Conservation (phyloP, 2,797 vertebrate genomes). For the Clamator glandarius region DNA sequence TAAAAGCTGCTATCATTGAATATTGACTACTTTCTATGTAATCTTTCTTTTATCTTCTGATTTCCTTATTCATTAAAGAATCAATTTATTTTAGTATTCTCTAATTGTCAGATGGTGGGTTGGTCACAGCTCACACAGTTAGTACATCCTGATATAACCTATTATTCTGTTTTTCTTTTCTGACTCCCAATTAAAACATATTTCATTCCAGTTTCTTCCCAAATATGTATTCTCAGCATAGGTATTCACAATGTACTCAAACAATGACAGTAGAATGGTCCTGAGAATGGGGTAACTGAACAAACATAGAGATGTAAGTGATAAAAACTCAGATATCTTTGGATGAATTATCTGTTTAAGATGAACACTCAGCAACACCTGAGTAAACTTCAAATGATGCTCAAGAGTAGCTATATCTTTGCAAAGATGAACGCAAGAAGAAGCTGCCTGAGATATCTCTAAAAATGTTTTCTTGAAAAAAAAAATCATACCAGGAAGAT, state of each 20-base stretch:
- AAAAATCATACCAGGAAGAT: neutral
- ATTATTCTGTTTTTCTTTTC: neutral
- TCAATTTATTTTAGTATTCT: neutral
- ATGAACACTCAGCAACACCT: neutral
- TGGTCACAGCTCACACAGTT: neutral
- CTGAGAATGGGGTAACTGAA: neutral
- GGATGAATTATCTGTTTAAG: neutral
- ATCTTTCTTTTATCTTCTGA: neutral
- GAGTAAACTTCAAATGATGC: neutral
- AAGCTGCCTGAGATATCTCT: neutral
- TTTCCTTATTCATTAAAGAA: neutral
- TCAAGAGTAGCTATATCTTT: neutral
- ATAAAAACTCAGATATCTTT: neutral
- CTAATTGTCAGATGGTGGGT: neutral
- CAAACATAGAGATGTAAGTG: neutral
- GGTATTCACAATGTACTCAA: neutral
- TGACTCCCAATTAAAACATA: neutral
- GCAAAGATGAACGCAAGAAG: neutral
- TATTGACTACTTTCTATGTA: neutral
- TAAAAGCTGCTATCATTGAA: neutral
- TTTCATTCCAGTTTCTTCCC: neutral
- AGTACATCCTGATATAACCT: neutral
- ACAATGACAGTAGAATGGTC: neutral
- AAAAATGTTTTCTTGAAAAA: neutral
- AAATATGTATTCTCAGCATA: neutral